These are phyloP conservation scores for Pao palembangensis DNA, from an alignment of 2,113 vertebrate genomes.

Conservation along the genomic window DNA sequence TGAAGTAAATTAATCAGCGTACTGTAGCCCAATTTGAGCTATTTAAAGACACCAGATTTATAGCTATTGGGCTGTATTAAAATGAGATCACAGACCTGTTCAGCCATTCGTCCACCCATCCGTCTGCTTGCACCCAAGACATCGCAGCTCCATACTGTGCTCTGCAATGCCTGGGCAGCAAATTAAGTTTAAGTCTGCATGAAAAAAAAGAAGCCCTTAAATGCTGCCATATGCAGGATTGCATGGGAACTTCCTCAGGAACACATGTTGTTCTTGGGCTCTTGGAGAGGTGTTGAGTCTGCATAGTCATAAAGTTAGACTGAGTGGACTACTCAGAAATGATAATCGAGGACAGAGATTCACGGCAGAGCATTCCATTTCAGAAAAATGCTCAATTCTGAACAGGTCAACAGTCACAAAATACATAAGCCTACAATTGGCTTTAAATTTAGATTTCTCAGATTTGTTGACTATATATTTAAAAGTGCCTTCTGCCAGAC, in stretches of 20 bases:
- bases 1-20: background rate
- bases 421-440: conserved; percentile 24
- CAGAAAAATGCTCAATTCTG: conserved; percentile 37
- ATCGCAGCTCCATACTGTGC: conserved; percentile 72
- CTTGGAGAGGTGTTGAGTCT: conserved; percentile 77
- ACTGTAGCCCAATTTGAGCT: background rate
- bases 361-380: conserved; percentile 45
- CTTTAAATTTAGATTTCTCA: conserved; percentile 12
- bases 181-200: conserved; percentile 78
- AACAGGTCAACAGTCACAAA: background rate
- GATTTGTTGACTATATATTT: conserved; percentile 18
- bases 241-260: conserved; percentile 81
- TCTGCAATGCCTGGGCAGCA: conserved; percentile 72
- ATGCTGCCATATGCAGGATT: conserved; percentile 82
- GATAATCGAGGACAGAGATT: conserved; percentile 45
- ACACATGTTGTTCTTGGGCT: conserved; percentile 76
- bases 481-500: too few species aligned
- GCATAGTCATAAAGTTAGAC: conserved; percentile 53
- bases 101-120: conserved; percentile 47
- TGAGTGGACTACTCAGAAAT: conserved; percentile 39
- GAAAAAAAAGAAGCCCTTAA: conserved; percentile 78
- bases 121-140: conserved; percentile 56
- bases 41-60: conserved; percentile 22
- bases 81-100: conserved; percentile 38
- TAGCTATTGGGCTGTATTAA: conserved; percentile 35